These are phyloP conservation scores for Drosophila ercepeae DNA, from an alignment of 1,140 invertebrate genomes.

Conservation along the genomic window DNA sequence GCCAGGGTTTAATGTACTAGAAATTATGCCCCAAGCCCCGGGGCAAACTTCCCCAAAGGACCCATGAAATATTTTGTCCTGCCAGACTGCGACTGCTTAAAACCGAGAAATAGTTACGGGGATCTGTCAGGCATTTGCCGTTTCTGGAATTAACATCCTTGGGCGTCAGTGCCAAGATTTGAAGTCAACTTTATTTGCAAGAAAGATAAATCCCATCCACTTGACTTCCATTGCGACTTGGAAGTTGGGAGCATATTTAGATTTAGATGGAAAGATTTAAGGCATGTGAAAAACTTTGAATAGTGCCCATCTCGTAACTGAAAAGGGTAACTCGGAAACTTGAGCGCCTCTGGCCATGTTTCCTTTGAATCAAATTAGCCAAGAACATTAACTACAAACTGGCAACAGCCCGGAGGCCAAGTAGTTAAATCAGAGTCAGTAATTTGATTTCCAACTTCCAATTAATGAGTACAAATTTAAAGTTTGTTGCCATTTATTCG, in stretches of 20 bases:
- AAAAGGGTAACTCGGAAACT: conserved; percentile 22
- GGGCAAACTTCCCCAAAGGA: conserved; percentile 28
- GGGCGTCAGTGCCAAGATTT: conserved; percentile 49
- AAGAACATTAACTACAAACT: conserved; percentile 1
- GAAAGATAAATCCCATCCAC: conserved; percentile 62
- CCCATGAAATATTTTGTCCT: conserved; percentile 36
- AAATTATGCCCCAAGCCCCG: conserved; percentile 60
- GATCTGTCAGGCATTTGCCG: conserved; percentile 22
- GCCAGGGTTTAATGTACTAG: conserved; percentile 60
- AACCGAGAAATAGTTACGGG: conserved; percentile 42
- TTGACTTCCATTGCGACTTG: conserved; percentile 34
- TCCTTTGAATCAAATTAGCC: conserved; percentile 25
- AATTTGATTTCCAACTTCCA: conserved; percentile 54
- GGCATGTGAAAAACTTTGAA: conserved; percentile 28
- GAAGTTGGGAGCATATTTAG: conserved; percentile 28
- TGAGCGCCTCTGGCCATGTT: conserved; percentile 32
- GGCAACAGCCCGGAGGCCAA: conserved; percentile 10
- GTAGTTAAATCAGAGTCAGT: conserved; percentile 9
- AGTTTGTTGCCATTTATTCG: conserved; percentile 18
- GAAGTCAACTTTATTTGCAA: conserved; percentile 59
- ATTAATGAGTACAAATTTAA: conserved; percentile 56
- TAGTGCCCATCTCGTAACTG: conserved; percentile 1
- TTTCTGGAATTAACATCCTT: conserved; percentile 55
- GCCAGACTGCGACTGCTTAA: conserved; percentile 45
- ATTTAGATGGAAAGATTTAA: conserved; percentile 69